These are phyloP conservation scores for Paedocypris micromegethes DNA, from an alignment of 2,797 vertebrate genomes.

Conservation along the genomic window DNA sequence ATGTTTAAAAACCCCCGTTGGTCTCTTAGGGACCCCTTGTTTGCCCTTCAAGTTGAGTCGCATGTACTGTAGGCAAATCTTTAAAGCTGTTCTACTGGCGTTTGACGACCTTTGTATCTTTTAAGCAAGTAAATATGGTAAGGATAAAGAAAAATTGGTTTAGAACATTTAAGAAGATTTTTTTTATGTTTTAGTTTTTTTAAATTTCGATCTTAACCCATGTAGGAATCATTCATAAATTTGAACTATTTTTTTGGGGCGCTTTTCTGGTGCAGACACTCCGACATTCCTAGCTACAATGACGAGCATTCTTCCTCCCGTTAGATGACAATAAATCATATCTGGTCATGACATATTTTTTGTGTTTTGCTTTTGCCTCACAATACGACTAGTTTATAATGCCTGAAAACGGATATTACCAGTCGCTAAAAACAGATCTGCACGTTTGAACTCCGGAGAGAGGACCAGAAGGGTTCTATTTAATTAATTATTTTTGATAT, in stretches of 20 bases:
- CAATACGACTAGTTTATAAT: slow-evolving; percentile 39
- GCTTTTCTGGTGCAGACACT: too few species aligned
- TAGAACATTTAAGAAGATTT: too few species aligned
- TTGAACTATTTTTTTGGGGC: too few species aligned
- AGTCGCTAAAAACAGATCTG: slow-evolving; percentile 40
- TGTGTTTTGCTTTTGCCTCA: slow-evolving; percentile 44
- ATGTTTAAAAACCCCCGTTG: slow-evolving; percentile 55
- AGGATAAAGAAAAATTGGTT: too few species aligned
- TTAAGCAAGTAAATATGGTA: too few species aligned
- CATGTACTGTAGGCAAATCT: slow-evolving; percentile 67
- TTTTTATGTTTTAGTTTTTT: too few species aligned
- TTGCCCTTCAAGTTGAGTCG: slow-evolving; percentile 52
- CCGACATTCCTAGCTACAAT: slow-evolving; percentile 24
- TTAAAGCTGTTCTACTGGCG: slow-evolving; percentile 60
- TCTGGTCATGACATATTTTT: slow-evolving; percentile 46
- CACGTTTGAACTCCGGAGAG: slow-evolving; percentile 43
- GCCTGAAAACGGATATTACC: slow-evolving; percentile 45
- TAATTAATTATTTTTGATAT: background rate
- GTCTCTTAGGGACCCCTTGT: slow-evolving; percentile 49
- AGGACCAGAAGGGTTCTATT: slow-evolving; percentile 19
- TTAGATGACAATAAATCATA: slow-evolving; percentile 50
- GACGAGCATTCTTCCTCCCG: slow-evolving; percentile 42
- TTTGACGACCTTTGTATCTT: too few species aligned
- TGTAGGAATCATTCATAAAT: too few species aligned
- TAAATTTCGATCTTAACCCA: too few species aligned